These are phyloP conservation scores for Pungitius pungitius DNA, from an alignment of 2,113 vertebrate genomes.

Conservation along the genomic window DNA sequence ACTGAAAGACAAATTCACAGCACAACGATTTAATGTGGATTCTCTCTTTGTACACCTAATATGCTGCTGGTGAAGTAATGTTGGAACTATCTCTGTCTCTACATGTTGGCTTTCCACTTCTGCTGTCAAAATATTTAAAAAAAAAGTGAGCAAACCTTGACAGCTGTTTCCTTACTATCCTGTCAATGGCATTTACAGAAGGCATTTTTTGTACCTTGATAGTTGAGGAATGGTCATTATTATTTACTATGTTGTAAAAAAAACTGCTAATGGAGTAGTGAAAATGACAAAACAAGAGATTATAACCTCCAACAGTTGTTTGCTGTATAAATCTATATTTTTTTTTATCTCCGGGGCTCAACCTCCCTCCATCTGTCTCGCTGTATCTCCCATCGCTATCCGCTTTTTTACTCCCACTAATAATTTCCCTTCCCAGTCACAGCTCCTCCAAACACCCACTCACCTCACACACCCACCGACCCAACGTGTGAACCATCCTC, in stretches of 20 bases:
- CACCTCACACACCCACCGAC: slow-evolving; percentile 58
- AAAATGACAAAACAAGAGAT: neutral
- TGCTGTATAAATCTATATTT: neutral
- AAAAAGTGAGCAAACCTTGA: neutral
- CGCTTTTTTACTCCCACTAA: slow-evolving; percentile 47
- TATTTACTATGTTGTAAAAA: neutral
- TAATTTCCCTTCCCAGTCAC: slow-evolving; percentile 43
- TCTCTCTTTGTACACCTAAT: neutral
- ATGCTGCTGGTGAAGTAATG: neutral
- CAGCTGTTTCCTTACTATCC: neutral
- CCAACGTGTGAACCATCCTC: slow-evolving; percentile 44
- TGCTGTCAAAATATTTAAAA: neutral
- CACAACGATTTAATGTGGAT: neutral
- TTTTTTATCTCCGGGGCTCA: slow-evolving; percentile 17
- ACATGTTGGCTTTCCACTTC: neutral
- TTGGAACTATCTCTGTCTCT: neutral
- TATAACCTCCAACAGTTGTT: neutral
- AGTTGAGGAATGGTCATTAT: neutral
- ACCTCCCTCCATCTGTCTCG: slow-evolving; percentile 40
- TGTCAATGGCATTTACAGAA: neutral
- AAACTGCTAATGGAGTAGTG: neutral
- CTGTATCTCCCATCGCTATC: slow-evolving; percentile 33
- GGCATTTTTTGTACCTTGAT: neutral
- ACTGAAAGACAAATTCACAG: neutral
- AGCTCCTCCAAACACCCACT: slow-evolving; percentile 60